phyloP scores from a whole-genome alignment of 2,888 invertebrate species.

The Bombyx huttoni region DNA sequence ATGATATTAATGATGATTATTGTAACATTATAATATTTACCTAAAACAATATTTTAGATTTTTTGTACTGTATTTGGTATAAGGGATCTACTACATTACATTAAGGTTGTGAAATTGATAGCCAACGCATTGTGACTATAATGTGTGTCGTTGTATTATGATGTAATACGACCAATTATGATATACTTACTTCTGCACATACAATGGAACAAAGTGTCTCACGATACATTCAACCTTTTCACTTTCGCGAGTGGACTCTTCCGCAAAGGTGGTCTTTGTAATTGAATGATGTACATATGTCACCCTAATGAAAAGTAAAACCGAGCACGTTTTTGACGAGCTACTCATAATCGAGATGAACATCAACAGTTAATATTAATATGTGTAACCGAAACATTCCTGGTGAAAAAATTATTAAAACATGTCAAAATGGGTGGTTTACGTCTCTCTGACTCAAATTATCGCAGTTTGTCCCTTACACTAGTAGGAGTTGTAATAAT shows the following conservation, averaged over 20 bases:
- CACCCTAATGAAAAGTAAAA: too few species aligned
- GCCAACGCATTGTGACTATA: slow-evolving; percentile 3
- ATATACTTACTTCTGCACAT: slow-evolving; percentile 15
- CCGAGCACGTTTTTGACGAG: too few species aligned
- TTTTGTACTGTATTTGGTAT: background rate
- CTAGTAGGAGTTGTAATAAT: too few species aligned
- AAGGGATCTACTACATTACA: background rate
- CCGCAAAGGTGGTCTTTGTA: slow-evolving; percentile 13
- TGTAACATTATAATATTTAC: too few species aligned
- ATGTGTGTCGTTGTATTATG: slow-evolving; percentile 11
- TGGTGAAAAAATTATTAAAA: too few species aligned
- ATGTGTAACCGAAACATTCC: too few species aligned
- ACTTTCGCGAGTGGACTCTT: slow-evolving; percentile 43
- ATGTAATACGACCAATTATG: slow-evolving; percentile 26
- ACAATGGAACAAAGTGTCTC: slow-evolving; percentile 47
- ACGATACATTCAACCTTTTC: slow-evolving; percentile 52
- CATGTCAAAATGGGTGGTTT: too few species aligned
- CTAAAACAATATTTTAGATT: background rate
- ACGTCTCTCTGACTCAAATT: too few species aligned
- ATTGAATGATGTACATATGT: background rate
- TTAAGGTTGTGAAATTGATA: background rate
- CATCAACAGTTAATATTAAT: too few species aligned
- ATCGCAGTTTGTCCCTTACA: too few species aligned
- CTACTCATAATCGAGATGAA: too few species aligned
- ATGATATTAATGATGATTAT: too few species aligned